A percentile compares a stretch with the other conserved stretches of the same genome.
Evolutionary conservation across 2,113 vertebrate genomes (phyloP).

Genomic region (Brienomyrus longianalis): DNA sequence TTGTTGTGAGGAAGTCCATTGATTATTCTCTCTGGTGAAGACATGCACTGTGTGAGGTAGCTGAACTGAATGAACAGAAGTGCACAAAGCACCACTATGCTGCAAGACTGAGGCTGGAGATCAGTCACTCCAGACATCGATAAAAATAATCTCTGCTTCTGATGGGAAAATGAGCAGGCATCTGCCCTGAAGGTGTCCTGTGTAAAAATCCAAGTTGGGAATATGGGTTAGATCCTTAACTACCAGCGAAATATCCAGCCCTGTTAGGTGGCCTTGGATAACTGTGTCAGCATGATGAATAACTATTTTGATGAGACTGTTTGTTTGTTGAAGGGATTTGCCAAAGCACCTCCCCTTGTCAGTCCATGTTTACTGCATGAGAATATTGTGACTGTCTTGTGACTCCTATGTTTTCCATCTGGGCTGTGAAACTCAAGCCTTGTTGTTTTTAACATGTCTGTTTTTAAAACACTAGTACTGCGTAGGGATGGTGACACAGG

Average conservation of each 20-base stretch:
- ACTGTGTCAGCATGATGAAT: neutral
- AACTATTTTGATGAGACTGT: neutral
- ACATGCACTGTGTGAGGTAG: neutral
- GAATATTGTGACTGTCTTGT: neutral
- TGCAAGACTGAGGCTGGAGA: slow-evolving; percentile 39
- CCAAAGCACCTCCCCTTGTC: neutral
- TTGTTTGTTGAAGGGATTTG: neutral
- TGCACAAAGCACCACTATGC: slow-evolving; percentile 16
- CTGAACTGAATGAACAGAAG: neutral
- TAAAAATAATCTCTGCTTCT: neutral
- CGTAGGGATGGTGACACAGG: slow-evolving; percentile 1
- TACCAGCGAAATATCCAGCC: neutral
- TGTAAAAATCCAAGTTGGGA: neutral
- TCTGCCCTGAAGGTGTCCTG: neutral
- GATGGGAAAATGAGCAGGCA: neutral
- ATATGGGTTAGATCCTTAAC: neutral
- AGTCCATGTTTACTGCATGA: neutral
- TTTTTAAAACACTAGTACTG: slow-evolving; percentile 24
- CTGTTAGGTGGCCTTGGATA: neutral
- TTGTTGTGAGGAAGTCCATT: neutral
- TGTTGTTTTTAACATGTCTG: neutral
- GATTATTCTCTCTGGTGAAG: neutral
- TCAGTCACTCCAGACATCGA: neutral
- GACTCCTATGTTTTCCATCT: neutral
- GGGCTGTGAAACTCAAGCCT: neutral